Evolutionary conservation across 64 coral and sea anemone species (phyloP), one percentile per base, ranked within the genome.

Genomic region (Stylophora pistillata): DNA sequence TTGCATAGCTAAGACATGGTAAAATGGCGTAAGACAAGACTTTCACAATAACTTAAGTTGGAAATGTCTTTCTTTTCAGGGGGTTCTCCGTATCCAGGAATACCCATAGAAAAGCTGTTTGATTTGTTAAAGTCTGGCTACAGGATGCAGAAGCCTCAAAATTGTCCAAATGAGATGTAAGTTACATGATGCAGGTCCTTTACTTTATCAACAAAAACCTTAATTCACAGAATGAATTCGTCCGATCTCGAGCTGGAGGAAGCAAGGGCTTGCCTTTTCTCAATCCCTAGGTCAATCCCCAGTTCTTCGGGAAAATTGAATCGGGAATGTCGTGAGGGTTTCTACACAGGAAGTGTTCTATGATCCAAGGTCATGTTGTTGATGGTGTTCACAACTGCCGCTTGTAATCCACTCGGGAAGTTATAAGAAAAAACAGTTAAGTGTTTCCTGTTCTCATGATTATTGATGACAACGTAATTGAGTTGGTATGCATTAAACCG

Each of bases 91-190:
- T 98, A 98, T 74, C 96, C 96, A 56, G 93, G 96, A 20, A 95
- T 98, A 58, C 96, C 96, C 28, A 90, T 98, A 68, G 96, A 98
- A 90, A 94, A 95, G 62, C 71, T 98, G 16, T 98, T 98, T 47
- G 90, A 98, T 53, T 87, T 98, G 12, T 70, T 98, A 23, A 95
- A 98, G 82, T 95, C 96, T 53, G 96, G 96, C 10, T 98, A 98
- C 69, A 76, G 96, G 64, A 98, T 98, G 96, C 89, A 92, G 21
- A 81, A 92, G 32, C 96, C 96, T 12, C 87, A 91, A 66, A 95
- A 95, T 29, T 98, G 96, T 70, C 96, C 96, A 34, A 31, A 15
- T 31, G 84, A 98, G 52, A 90, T 98, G 96, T 98, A 93, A 98
- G 93, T 98, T 33, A 25, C 14, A 55, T 33, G 29, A 37, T 15